These are phyloP conservation scores for Tanaodytes sp. DNA, from an alignment of 2,888 invertebrate species.

Conservation along the genomic window DNA sequence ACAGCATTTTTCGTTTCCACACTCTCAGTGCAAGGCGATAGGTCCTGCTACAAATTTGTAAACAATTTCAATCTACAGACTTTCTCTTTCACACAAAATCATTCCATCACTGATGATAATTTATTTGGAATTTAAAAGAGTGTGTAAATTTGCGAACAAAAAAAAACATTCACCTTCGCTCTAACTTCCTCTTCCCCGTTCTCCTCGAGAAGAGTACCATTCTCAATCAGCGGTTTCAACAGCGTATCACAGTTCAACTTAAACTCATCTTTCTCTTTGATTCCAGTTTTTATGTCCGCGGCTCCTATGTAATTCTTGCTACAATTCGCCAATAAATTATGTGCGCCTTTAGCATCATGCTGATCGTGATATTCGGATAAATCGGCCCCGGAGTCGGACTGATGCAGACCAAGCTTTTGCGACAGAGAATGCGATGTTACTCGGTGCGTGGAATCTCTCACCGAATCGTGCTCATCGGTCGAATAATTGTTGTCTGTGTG, in stretches of 20 bases:
- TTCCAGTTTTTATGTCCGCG: conserved; percentile 51
- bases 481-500: conserved; percentile 83
- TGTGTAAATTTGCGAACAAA: too few species aligned
- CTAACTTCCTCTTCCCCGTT: conserved; percentile 27
- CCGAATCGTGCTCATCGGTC: conserved; percentile 82
- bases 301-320: conserved; percentile 59
- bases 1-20: conserved; percentile 56
- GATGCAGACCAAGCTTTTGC: conserved; percentile 75
- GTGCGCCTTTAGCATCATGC: conserved; percentile 72
- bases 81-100: conserved; percentile 8
- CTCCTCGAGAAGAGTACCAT: conserved; percentile 31
- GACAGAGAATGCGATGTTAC: conserved; percentile 62
- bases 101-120: too few species aligned
- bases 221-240: conserved; percentile 34
- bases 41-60: conserved; percentile 12
- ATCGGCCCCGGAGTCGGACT: conserved; percentile 83
- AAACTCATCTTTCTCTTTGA: conserved; percentile 28
- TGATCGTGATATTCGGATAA: conserved; percentile 77
- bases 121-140: too few species aligned
- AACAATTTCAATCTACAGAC: neutral
- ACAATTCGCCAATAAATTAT: conserved; percentile 67
- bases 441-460: conserved; percentile 74
- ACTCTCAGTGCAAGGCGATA: neutral
- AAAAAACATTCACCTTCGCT: conserved; percentile 28
- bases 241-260: conserved; percentile 21